phyloP scores from a whole-genome alignment of 2,888 invertebrate genomes.

The Phania funesta region DNA sequence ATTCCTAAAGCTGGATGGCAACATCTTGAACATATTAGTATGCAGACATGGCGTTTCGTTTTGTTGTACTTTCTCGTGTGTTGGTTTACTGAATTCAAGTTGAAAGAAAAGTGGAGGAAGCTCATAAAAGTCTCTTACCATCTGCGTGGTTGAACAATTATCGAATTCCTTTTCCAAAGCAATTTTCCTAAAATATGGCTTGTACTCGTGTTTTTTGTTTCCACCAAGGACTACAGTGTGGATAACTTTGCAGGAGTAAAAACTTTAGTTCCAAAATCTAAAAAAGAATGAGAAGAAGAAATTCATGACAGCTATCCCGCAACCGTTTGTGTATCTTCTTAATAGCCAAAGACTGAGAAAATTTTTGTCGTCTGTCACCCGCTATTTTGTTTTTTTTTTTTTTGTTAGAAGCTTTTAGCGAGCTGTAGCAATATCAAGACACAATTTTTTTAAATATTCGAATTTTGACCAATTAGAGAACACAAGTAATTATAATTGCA shows the following conservation, averaged over 20 bases:
- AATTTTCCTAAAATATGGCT: neutral
- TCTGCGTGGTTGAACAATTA: slow-evolving; percentile 40
- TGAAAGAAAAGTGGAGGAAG: neutral
- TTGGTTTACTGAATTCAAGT: neutral
- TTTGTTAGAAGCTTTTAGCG: neutral
- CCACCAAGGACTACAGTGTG: too few species aligned
- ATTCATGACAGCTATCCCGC: too few species aligned
- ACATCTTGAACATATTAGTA: slow-evolving; percentile 61
- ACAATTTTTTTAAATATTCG: neutral
- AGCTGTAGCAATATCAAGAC: neutral
- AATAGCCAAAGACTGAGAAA: neutral
- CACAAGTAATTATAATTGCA: neutral
- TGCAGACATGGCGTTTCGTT: slow-evolving; percentile 39
- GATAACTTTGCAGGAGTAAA: too few species aligned
- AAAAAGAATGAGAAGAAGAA: too few species aligned
- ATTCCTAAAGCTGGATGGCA: slow-evolving; percentile 56
- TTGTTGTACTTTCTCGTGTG: neutral
- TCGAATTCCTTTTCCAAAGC: slow-evolving; percentile 20
- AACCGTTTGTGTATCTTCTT: neutral
- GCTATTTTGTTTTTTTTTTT: neutral
- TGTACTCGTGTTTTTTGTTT: neutral
- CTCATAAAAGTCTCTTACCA: slow-evolving; percentile 1
- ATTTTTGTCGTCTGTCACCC: too few species aligned
- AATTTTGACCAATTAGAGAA: neutral
- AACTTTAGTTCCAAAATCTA: too few species aligned